phyloP scores from a whole-genome alignment of 1,140 invertebrate genomes.

The Sarcophaga bullata region DNA sequence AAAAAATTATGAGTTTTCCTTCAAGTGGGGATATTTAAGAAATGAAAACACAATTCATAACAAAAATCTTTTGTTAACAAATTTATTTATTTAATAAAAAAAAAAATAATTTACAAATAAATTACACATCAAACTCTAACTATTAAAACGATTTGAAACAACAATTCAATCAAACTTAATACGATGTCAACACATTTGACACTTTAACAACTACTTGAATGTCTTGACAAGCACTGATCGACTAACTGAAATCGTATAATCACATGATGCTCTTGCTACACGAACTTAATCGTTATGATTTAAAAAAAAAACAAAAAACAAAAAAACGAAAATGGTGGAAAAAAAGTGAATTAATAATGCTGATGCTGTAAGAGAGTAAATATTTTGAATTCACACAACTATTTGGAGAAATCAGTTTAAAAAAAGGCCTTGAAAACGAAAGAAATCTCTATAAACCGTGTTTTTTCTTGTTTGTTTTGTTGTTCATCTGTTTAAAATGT shows the following conservation, averaged over 20 bases:
- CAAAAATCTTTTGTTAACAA: no score
- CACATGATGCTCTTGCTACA: neutral
- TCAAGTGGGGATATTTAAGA: no score
- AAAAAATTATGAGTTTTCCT: no score
- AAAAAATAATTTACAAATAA: no score
- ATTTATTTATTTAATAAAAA: no score
- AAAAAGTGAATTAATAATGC: neutral
- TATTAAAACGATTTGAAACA: no score
- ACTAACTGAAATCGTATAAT: neutral
- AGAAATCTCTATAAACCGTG: neutral
- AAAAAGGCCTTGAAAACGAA: constrained; percentile 37
- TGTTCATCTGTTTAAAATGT: constrained; percentile 29
- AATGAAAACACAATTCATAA: no score
- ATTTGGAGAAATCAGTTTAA: constrained; percentile 38
- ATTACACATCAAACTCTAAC: no score
- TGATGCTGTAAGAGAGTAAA: constrained; percentile 21
- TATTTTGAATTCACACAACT: constrained; percentile 12
- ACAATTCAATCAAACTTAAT: no score
- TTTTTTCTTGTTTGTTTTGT: neutral
- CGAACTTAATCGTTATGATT: neutral
- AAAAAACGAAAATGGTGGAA: neutral
- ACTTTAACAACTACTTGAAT: no score
- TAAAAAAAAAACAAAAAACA: neutral
- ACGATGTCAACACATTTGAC: no score
- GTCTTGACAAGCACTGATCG: no score